A percentile compares a stretch with the other conserved stretches of the same genome.
phyloP scores from a whole-genome alignment of 2,888 invertebrate genomes.

The Himalopsyche japonica region DNA sequence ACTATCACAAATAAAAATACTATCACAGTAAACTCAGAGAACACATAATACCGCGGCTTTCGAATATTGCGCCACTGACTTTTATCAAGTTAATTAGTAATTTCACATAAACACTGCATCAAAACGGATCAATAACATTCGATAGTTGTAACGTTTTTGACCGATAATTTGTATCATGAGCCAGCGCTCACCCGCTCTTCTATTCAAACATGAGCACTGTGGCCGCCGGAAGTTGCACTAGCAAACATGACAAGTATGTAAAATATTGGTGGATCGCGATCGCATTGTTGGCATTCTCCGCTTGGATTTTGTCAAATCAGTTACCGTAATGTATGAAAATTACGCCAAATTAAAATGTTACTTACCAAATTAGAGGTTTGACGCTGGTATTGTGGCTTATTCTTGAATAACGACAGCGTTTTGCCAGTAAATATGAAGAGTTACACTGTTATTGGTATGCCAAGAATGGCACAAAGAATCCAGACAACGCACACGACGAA shows the following conservation, averaged over 20 bases:
- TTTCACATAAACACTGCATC: conserved; percentile 44
- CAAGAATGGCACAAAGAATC: conserved; percentile 98
- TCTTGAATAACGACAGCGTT: conserved; percentile 64
- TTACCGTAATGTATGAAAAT: conserved; percentile 65
- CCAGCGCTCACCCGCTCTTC: conserved; percentile 47
- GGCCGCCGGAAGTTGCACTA: conserved; percentile 61
- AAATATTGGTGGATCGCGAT: conserved; percentile 77
- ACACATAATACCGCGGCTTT: conserved; percentile 57
- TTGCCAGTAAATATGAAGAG: conserved; percentile 73
- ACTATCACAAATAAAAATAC: conserved; percentile 11
- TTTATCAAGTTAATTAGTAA: conserved; percentile 44
- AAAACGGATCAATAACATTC: conserved; percentile 45
- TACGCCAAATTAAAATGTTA: conserved; percentile 60
- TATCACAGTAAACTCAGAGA: conserved; percentile 5
- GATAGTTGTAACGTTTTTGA: conserved; percentile 14
- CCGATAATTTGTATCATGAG: conserved; percentile 7
- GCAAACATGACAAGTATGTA: conserved; percentile 77
- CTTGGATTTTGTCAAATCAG: conserved; percentile 66
- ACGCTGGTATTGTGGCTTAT: conserved; percentile 23
- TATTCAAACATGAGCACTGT: conserved; percentile 49
- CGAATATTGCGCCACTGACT: conserved; percentile 64
- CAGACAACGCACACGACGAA: conserved; percentile 88
- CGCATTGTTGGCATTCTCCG: conserved; percentile 75
- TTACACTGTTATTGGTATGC: conserved; percentile 85
- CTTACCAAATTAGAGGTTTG: conserved; percentile 66